Conservation (phyloP, 1,140 invertebrate species). For the Euura saliciscinereae region DNA sequence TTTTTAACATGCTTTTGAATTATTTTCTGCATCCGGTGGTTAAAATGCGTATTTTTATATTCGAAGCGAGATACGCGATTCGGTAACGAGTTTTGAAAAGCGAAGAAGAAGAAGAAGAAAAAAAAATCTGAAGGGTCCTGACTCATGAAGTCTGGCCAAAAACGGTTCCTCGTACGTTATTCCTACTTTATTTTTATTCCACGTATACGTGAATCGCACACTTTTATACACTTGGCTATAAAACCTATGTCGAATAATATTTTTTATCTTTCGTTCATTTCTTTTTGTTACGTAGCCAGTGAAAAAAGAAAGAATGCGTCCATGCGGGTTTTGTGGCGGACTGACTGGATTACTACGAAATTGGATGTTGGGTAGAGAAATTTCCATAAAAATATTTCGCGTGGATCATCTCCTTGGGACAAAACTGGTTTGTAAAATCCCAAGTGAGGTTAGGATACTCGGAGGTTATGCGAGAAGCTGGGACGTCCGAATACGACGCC, state of each 20-base stretch:
- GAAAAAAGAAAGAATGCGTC: not conserved
- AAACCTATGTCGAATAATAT: not conserved
- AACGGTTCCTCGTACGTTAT: not conserved
- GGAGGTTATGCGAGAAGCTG: not conserved
- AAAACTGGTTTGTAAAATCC: not conserved
- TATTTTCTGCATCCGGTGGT: no score
- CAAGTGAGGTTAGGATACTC: not conserved
- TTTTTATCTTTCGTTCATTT: not conserved
- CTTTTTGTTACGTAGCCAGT: not conserved
- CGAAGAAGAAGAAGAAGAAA: no score
- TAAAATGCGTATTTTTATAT: no score
- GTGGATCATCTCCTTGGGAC: conserved; percentile 4
- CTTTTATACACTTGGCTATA: not conserved
- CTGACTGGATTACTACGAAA: not conserved
- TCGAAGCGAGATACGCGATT: no score
- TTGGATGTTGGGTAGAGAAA: not conserved
- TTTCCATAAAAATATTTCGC: conserved; percentile 1
- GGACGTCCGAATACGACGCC: not conserved
- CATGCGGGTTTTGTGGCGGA: not conserved
- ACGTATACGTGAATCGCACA: not conserved
- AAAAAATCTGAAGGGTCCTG: no score
- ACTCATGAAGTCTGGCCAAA: no score
- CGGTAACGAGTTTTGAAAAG: no score
- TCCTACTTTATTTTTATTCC: not conserved
- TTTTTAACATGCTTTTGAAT: no score